Conservation (phyloP, 2,888 invertebrate genomes). For the Diarsia dahlii region DNA sequence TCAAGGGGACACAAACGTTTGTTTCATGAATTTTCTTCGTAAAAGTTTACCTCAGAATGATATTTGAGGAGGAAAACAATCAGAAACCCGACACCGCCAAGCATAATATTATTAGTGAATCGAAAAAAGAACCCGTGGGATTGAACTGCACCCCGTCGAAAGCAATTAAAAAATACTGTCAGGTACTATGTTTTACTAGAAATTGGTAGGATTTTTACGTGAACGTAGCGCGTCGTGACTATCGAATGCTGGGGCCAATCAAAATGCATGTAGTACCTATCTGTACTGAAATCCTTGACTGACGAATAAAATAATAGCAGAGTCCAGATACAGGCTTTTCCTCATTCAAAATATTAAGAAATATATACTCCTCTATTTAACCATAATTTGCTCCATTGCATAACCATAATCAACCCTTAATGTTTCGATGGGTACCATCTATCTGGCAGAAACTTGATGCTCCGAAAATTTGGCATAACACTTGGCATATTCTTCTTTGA, state of each 20-base stretch:
- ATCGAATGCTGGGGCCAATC: background rate
- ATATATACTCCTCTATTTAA: background rate
- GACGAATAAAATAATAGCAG: background rate
- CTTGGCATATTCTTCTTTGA: no score
- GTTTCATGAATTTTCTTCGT: background rate
- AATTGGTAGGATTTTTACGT: constrained; percentile 35
- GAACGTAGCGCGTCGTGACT: constrained; percentile 11
- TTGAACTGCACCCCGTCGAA: constrained; percentile 24
- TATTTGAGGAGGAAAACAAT: background rate
- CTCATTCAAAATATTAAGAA: background rate
- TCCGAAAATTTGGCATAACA: no score
- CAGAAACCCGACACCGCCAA: background rate
- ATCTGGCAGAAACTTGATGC: no score
- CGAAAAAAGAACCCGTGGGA: constrained; percentile 4
- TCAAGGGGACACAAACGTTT: background rate
- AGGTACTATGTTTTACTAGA: constrained; percentile 18
- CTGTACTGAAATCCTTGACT: background rate
- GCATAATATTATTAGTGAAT: constrained; percentile 1
- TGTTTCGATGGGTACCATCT: no score
- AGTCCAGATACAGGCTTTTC: background rate
- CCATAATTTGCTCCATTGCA: background rate
- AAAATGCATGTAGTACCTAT: background rate
- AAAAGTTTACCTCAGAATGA: background rate
- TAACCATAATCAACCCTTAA: background rate
- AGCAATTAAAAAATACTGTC: constrained; percentile 45